phyloP scores from a whole-genome alignment of 2,113 vertebrate genomes.

The Callipepla squamata region DNA sequence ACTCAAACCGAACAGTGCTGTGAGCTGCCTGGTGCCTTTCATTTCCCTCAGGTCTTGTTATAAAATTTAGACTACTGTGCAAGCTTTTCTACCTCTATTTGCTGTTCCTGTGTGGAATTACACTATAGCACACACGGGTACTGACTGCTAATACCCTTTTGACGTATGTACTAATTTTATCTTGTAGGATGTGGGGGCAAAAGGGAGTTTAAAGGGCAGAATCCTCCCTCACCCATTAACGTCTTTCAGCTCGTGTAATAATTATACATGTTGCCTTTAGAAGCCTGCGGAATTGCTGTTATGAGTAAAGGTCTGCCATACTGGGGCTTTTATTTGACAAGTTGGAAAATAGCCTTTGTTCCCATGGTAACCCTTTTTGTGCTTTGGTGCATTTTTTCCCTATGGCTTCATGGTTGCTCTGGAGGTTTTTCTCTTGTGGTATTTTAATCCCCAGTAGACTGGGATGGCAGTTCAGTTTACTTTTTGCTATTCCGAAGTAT shows the following conservation, averaged over 20 bases:
- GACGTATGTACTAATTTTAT: neutral
- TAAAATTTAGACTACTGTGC: neutral
- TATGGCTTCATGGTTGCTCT: constrained; percentile 65
- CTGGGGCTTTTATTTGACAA: constrained; percentile 68
- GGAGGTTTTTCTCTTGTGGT: constrained; percentile 57
- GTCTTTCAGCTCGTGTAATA: constrained; percentile 18
- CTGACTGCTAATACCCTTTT: neutral
- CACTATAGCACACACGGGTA: neutral
- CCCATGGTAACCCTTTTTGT: constrained; percentile 71
- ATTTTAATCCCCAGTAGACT: constrained; percentile 47
- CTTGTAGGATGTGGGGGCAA: neutral
- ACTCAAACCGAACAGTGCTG: neutral
- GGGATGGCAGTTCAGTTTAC: constrained; percentile 12
- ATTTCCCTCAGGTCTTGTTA: rapidly evolving
- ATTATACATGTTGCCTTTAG: constrained; percentile 1
- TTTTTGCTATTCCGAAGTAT: constrained; percentile 18
- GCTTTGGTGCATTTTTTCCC: constrained; percentile 57
- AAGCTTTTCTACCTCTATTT: neutral
- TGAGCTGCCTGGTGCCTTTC: neutral
- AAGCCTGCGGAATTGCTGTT: constrained; percentile 52
- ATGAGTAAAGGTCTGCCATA: constrained; percentile 57
- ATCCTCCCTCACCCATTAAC: neutral
- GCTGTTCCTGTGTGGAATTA: neutral
- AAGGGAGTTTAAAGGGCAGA: neutral
- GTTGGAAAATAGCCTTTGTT: constrained; percentile 67